phyloP scores from a whole-genome alignment of 2,888 invertebrate genomes.

The Galerucella calmariensis region DNA sequence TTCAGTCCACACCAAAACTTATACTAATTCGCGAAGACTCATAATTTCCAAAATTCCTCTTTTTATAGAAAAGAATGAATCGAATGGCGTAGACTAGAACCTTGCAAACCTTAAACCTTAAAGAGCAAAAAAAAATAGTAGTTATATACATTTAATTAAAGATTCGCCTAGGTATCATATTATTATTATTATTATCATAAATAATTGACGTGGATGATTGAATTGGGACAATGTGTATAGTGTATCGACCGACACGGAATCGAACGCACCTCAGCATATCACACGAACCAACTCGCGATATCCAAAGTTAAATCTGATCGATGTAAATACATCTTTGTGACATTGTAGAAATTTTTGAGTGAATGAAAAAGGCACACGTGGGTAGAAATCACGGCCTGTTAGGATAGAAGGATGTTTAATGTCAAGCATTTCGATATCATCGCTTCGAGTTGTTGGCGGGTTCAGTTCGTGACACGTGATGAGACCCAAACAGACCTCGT shows the following conservation, averaged over 20 bases:
- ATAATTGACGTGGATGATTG: neutral
- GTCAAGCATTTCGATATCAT: constrained; percentile 60
- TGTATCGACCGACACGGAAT: neutral
- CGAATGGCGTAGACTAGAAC: no score
- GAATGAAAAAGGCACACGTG: constrained; percentile 51
- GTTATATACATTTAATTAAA: no score
- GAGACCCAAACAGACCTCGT: constrained; percentile 58
- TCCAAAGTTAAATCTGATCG: constrained; percentile 36
- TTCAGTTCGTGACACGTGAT: constrained; percentile 63
- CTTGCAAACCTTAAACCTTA: no score
- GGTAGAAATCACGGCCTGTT: constrained; percentile 59
- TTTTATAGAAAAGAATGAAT: no score
- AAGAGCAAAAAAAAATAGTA: no score
- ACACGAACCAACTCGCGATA: constrained; percentile 21
- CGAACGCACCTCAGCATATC: constrained; percentile 14
- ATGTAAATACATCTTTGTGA: constrained; percentile 39
- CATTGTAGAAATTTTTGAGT: constrained; percentile 43
- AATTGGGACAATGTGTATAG: neutral
- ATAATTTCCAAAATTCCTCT: no score
- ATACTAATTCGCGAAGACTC: no score
- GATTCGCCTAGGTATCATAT: no score
- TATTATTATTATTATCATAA: neutral
- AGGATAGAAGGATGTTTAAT: constrained; percentile 57
- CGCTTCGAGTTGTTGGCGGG: constrained; percentile 52
- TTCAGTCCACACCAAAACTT: no score